These are phyloP conservation scores for Bubalus kerabau DNA, from an alignment of 2,113 vertebrate species.

Conservation along the genomic window DNA sequence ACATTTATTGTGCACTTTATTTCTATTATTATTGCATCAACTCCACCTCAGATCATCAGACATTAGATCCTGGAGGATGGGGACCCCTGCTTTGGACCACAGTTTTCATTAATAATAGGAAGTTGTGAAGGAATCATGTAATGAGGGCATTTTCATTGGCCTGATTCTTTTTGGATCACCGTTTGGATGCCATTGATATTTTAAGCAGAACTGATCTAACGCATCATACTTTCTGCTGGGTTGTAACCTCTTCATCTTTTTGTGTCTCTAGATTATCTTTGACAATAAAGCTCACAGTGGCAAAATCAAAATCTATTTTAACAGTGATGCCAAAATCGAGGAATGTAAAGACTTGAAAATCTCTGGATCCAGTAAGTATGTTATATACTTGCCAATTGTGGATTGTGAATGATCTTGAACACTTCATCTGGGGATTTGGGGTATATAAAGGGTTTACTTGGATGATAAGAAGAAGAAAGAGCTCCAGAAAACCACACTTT, in stretches of 20 bases:
- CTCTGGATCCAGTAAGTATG: slow-evolving; percentile 87
- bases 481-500: not conserved
- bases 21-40: not conserved
- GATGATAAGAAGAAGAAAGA: not conserved
- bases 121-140: not conserved
- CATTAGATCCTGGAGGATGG: not conserved
- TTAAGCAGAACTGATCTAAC: not conserved
- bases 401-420: not conserved
- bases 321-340: slow-evolving; percentile 86
- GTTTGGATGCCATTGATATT: not conserved
- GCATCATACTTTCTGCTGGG: not conserved
- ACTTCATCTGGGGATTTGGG: not conserved
- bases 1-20: not conserved
- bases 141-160: not conserved
- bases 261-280: slow-evolving; percentile 88
- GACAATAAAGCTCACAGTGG: slow-evolving; percentile 95
- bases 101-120: not conserved
- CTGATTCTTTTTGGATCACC: not conserved
- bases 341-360: slow-evolving; percentile 90
- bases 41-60: not conserved
- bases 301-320: slow-evolving; percentile 92
- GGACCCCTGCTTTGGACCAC: not conserved
- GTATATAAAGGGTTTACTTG: not conserved
- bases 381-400: not conserved
- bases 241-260: not conserved